These are phyloP conservation scores for Disparrhopalites patrizii DNA, from an alignment of 2,888 invertebrate species.

Conservation along the genomic window DNA sequence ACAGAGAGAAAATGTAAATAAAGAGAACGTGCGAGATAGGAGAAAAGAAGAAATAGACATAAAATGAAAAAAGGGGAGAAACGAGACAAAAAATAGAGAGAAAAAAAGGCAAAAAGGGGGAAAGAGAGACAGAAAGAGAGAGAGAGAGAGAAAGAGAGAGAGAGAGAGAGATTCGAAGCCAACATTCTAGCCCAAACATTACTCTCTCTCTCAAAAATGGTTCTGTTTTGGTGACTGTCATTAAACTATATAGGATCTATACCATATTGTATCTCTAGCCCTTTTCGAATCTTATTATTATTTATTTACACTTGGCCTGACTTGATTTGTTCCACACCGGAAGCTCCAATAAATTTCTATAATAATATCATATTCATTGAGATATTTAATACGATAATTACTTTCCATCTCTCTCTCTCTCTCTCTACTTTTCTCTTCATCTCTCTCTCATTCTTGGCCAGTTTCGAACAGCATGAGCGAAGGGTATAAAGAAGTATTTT, in stretches of 20 bases:
- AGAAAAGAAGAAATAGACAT: conserved; percentile 16
- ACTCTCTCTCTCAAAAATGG: no score
- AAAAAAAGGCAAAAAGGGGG: neutral
- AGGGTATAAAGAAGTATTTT: no score
- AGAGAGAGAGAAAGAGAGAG: neutral
- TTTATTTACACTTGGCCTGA: no score
- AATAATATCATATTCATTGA: neutral
- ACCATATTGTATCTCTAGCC: no score
- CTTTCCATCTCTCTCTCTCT: conserved; percentile 8
- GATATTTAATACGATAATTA: conserved; percentile 16
- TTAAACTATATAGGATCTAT: no score
- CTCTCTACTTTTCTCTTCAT: no score
- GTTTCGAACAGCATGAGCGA: no score
- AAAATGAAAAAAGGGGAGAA: no score
- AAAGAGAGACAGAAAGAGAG: neutral
- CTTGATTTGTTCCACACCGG: conserved; percentile 21
- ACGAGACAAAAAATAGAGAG: conserved; percentile 1
- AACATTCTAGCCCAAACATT: no score
- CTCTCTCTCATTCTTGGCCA: no score
- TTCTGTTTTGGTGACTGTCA: no score
- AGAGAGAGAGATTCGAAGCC: conserved; percentile 16
- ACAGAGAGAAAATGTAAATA: neutral
- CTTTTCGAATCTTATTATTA: no score
- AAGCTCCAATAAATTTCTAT: conserved; percentile 16
- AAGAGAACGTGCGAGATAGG: neutral